These are phyloP conservation scores for Drosophila pullipes DNA, from an alignment of 2,888 invertebrate genomes.

Conservation along the genomic window DNA sequence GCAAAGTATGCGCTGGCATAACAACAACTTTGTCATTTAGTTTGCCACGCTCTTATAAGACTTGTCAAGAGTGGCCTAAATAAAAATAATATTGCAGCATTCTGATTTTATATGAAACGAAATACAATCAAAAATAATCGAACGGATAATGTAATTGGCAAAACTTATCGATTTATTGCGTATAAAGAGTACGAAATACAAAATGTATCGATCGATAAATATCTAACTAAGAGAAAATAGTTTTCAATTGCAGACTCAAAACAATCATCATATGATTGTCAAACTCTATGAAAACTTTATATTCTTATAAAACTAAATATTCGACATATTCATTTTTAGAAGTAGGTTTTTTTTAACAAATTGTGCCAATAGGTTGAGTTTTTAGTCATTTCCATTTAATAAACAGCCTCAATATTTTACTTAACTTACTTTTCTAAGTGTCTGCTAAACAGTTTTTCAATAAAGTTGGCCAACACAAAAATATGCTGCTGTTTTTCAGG, in stretches of 20 bases:
- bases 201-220: neutral
- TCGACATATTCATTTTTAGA: neutral
- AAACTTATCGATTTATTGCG: slow-evolving; percentile 11
- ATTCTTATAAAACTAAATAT: neutral
- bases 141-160: slow-evolving; percentile 3
- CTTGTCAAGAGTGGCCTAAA: slow-evolving; percentile 10
- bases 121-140: slow-evolving; percentile 9
- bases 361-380: neutral
- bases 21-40: slow-evolving; percentile 62
- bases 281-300: too few species aligned
- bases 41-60: slow-evolving; percentile 31
- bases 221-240: neutral
- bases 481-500: neutral
- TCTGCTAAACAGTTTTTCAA: too few species aligned
- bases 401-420: neutral
- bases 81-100: slow-evolving; percentile 5
- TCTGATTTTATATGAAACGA: neutral
- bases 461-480: too few species aligned
- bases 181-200: neutral
- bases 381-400: neutral
- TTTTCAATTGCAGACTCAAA: too few species aligned
- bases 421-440: neutral
- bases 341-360: neutral
- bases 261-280: too few species aligned
- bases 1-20: slow-evolving; percentile 33